phyloP scores from a whole-genome alignment of 2,113 vertebrate species.

The Hylia prasina region DNA sequence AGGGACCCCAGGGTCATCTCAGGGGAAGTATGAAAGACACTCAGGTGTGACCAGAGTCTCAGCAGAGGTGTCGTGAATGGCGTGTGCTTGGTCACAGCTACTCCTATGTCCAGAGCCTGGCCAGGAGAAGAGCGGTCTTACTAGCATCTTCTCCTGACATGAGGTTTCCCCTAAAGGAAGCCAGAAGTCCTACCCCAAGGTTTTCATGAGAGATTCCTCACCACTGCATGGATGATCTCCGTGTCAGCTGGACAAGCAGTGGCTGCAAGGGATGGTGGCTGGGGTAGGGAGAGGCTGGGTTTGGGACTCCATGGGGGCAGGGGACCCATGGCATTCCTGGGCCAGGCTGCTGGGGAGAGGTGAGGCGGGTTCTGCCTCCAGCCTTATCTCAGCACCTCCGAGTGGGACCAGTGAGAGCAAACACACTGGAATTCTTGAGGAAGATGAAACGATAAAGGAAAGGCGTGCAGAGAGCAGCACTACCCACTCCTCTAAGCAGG shows the following conservation, averaged over 20 bases:
- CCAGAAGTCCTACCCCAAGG: background rate
- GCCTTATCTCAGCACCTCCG: slow-evolving; percentile 62
- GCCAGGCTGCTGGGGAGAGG: slow-evolving; percentile 12
- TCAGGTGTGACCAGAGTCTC: background rate
- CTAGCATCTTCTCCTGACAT: background rate
- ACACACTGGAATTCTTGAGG: slow-evolving; percentile 71
- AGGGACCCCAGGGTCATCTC: background rate
- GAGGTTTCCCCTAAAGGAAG: background rate
- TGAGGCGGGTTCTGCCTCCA: slow-evolving; percentile 47
- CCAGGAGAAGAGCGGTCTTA: background rate
- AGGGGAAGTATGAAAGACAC: background rate
- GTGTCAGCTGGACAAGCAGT: background rate
- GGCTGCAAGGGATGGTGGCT: background rate
- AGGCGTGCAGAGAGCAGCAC: slow-evolving; percentile 36
- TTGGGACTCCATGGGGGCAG: background rate
- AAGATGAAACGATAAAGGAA: slow-evolving; percentile 70
- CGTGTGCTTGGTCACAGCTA: background rate
- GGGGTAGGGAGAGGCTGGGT: background rate
- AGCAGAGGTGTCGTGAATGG: background rate
- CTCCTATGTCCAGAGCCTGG: background rate
- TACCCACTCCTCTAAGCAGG: slow-evolving; percentile 51
- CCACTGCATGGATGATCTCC: background rate
- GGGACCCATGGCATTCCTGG: slow-evolving; percentile 47
- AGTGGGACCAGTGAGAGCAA: slow-evolving; percentile 66
- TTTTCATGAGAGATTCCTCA: background rate